phyloP scores from a whole-genome alignment of 2,797 vertebrate species.

The Rhinoraja longicauda region DNA sequence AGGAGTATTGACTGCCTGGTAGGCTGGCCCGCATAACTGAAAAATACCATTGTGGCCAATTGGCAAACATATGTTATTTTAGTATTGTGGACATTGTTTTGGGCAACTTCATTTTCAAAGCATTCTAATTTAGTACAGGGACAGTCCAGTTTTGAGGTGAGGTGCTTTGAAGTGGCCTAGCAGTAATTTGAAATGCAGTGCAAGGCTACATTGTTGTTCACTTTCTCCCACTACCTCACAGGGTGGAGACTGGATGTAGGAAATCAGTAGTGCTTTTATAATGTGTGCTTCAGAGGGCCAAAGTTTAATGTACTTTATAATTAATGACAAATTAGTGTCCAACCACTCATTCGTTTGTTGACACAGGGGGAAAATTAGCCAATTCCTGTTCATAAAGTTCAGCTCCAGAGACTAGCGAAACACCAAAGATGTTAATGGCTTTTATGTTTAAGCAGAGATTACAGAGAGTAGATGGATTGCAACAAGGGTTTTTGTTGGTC shows the following conservation, averaged over 20 bases:
- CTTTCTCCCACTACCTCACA: background rate
- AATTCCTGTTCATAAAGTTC: background rate
- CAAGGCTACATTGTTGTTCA: background rate
- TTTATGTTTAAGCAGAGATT: background rate
- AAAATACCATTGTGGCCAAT: background rate
- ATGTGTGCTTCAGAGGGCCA: background rate
- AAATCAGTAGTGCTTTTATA: background rate
- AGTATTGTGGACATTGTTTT: background rate
- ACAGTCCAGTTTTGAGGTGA: background rate
- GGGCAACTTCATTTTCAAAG: background rate
- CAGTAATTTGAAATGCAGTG: background rate
- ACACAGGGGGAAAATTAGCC: background rate
- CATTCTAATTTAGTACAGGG: background rate
- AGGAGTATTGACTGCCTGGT: background rate
- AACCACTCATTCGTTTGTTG: background rate
- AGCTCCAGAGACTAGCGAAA: background rate
- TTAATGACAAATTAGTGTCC: background rate
- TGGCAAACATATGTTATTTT: background rate
- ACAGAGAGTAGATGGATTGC: constrained; percentile 40
- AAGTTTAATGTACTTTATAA: background rate
- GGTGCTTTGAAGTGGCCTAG: background rate
- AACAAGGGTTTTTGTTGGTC: background rate
- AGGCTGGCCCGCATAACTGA: background rate
- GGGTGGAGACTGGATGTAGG: background rate
- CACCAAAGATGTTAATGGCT: background rate